These are phyloP conservation scores for Phylloscopus whistleri DNA, from an alignment of 2,113 vertebrate genomes.

Conservation along the genomic window DNA sequence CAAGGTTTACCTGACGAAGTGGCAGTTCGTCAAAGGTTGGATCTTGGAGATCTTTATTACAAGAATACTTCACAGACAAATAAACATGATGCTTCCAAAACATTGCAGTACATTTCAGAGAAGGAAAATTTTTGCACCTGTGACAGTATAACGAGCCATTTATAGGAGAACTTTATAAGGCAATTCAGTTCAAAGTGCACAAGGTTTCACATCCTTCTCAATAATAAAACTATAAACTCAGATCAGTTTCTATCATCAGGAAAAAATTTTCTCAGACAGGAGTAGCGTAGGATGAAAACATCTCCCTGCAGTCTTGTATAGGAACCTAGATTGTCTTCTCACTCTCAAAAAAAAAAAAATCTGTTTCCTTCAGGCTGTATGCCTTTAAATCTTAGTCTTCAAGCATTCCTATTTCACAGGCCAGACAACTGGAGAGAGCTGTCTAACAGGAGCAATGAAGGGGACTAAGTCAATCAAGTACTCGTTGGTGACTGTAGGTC, in stretches of 20 bases:
- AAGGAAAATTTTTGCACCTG: neutral
- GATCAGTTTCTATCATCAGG: neutral
- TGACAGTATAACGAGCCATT: neutral
- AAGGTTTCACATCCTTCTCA: neutral
- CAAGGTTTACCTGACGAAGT: neutral
- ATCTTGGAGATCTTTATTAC: neutral
- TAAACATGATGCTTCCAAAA: neutral
- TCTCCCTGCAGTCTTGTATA: neutral
- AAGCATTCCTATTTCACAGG: neutral
- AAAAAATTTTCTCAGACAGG: neutral
- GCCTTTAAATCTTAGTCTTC: neutral
- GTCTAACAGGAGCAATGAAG: neutral
- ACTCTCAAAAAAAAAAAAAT: neutral
- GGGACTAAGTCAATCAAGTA: neutral
- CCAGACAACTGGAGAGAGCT: neutral
- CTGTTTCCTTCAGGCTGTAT: neutral
- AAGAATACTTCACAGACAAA: neutral
- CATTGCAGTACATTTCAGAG: neutral
- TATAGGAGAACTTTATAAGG: neutral
- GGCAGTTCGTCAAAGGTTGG: rapidly evolving
- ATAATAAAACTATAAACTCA: neutral
- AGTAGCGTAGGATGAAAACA: neutral
- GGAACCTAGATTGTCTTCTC: neutral
- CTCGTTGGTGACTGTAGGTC: neutral
- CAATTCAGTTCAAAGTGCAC: neutral